A percentile compares a stretch with the other conserved stretches of the same genome.
phyloP scores from a whole-genome alignment of 2,888 invertebrate species.

The Epirrita christyi region DNA sequence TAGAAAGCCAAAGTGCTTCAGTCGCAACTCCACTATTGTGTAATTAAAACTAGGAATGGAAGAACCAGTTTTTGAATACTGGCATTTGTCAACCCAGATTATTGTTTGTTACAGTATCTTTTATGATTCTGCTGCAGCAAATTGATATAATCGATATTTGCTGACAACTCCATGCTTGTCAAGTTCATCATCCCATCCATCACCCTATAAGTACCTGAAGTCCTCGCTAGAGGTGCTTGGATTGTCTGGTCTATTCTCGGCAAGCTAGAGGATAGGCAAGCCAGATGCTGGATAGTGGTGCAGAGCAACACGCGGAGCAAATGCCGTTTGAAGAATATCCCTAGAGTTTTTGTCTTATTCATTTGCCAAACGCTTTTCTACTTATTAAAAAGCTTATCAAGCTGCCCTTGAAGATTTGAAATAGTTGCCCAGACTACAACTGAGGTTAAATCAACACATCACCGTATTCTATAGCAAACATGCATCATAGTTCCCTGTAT shows the following conservation, averaged over 20 bases:
- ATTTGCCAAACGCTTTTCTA: neutral
- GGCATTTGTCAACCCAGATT: neutral
- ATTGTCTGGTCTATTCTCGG: too few species aligned
- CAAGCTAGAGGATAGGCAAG: too few species aligned
- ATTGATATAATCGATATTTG: too few species aligned
- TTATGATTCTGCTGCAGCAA: neutral
- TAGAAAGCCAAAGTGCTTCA: conserved; percentile 21
- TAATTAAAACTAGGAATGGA: neutral
- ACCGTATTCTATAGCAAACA: neutral
- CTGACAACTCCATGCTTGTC: too few species aligned
- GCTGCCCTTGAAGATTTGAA: neutral
- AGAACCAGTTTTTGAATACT: neutral
- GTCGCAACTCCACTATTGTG: conserved; percentile 18
- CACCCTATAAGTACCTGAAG: too few species aligned
- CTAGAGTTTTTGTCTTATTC: too few species aligned
- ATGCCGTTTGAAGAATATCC: too few species aligned
- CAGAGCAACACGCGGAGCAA: too few species aligned
- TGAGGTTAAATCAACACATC: neutral
- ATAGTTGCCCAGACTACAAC: neutral
- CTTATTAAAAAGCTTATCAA: neutral
- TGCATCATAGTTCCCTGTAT: neutral
- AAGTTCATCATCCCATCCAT: too few species aligned
- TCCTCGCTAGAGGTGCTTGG: too few species aligned
- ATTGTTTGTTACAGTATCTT: neutral
- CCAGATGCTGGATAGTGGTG: too few species aligned